Conservation (phyloP, 1,140 invertebrate genomes). For the Diachasmimorpha longicaudata region DNA sequence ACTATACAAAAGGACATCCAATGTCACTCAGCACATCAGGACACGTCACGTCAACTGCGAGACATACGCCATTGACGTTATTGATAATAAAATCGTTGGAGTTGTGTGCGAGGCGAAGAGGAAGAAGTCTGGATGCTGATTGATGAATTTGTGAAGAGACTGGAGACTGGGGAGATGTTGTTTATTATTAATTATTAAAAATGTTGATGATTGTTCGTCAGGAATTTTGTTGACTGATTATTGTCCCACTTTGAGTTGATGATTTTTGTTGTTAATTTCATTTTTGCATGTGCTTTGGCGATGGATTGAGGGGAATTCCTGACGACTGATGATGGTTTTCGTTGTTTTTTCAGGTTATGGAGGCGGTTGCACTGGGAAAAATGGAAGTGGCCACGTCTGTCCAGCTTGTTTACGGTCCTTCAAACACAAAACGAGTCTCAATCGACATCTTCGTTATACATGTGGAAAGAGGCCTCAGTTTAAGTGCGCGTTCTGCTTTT, state of each 20-base stretch:
- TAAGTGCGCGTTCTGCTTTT: slow-evolving; percentile 74
- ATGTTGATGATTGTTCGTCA: not conserved
- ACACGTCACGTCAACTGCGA: slow-evolving; percentile 27
- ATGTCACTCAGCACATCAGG: slow-evolving; percentile 41
- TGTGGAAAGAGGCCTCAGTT: slow-evolving; percentile 65
- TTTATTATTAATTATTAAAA: not conserved
- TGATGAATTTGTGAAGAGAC: not conserved
- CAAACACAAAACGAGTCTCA: slow-evolving; percentile 8
- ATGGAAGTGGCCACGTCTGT: not conserved
- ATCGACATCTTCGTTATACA: slow-evolving; percentile 46
- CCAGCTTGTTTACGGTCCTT: not conserved
- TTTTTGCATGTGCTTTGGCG: not conserved
- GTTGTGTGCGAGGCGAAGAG: slow-evolving; percentile 33
- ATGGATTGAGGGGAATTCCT: not conserved
- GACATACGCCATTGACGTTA: slow-evolving; percentile 26
- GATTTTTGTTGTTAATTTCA: not conserved
- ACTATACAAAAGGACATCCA: slow-evolving; percentile 31
- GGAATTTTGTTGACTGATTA: not conserved
- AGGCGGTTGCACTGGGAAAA: not conserved
- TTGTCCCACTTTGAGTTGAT: not conserved
- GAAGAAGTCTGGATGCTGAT: slow-evolving; percentile 13
- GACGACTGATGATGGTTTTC: not conserved
- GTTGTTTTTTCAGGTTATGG: not conserved
- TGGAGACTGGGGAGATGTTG: not conserved
- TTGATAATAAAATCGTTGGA: slow-evolving; percentile 26